Evolutionary conservation across 2,113 vertebrate species (phyloP), one percentile per base, ranked within the genome.

Genomic region (Hemicordylus capensis): DNA sequence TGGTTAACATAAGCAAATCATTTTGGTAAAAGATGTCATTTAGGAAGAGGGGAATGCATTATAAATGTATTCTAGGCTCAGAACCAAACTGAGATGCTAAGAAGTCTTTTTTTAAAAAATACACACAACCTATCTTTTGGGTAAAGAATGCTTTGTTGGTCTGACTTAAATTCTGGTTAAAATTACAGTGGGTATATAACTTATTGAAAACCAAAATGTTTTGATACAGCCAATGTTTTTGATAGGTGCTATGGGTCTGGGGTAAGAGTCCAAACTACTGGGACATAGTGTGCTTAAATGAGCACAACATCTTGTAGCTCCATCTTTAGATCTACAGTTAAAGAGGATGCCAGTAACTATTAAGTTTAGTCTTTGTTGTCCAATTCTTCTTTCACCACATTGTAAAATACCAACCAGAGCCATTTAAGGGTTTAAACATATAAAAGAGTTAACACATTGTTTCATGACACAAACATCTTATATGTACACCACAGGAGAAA

Each of bases 311-410:
- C 87, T 85, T 94, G 79, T 86, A 79, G 90, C 92, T 88, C 79
- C 84, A 75, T 85, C 73, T 75, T 86, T 76, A 79, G 76, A 93
- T 89, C 46, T 58, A 39, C 85, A 75, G 17, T 92, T 87, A 91
- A 92, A 89, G 61, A 81, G n/a, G 51, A 89, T 84, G 81, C 85
- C 66, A 92, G 77, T 34, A 26, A 87, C 81, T 93, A 1, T 90
- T 93, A 89, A 84, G 81, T 93, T 93, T 31, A 86, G 69, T 77
- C 93, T 93, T 91, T 92, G 93, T 94, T 90, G 76, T 93, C 79
- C 84, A 90, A 26, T 85, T 94, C 92, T 87, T 88, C 80, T 74
- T 91, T 88, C 91, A 85, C 63, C 87, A 84, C 37, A 89, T 90
- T 86, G 56, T 84, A 93, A 93, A n/a, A 76, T 74, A 88, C 31